phyloP scores from a whole-genome alignment of 2,888 invertebrate genomes.

The Himalopsyche anomala region DNA sequence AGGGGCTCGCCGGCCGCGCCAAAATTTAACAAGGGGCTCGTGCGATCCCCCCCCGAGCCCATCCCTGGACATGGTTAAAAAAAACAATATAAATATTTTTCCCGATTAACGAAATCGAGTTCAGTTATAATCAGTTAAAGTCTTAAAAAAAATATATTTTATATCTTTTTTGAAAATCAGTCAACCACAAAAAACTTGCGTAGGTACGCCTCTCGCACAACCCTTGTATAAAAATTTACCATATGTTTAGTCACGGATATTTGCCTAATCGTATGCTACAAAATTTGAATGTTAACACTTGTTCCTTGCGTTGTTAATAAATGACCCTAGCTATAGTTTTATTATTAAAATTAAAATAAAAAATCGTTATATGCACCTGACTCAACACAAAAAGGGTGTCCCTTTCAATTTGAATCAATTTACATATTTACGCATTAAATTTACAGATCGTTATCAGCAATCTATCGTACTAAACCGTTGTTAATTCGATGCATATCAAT shows the following conservation, averaged over 20 bases:
- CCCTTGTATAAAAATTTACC: constrained; percentile 46
- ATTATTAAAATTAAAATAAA: constrained; percentile 44
- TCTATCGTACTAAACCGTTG: neutral
- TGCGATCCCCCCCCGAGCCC: too few species aligned
- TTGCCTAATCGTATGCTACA: constrained; percentile 56
- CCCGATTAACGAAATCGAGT: too few species aligned
- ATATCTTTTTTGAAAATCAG: too few species aligned
- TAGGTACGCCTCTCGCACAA: neutral
- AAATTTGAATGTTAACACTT: constrained; percentile 64
- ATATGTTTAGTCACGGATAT: constrained; percentile 64
- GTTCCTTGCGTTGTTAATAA: constrained; percentile 55
- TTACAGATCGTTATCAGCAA: constrained; percentile 13
- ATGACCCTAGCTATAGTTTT: constrained; percentile 48
- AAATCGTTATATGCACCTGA: constrained; percentile 61
- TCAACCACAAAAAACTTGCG: neutral
- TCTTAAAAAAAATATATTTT: too few species aligned
- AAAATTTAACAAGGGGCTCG: too few species aligned
- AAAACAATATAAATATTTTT: too few species aligned
- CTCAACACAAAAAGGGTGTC: constrained; percentile 52
- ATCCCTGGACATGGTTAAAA: too few species aligned
- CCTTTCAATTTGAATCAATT: constrained; percentile 56
- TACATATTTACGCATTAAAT: constrained; percentile 54
- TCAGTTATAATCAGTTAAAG: too few species aligned
- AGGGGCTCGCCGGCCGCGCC: too few species aligned
- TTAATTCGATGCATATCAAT: constrained; percentile 7